Evolutionary conservation across 2,113 vertebrate species (phyloP).

Genomic region (Leucoraja erinaceus): DNA sequence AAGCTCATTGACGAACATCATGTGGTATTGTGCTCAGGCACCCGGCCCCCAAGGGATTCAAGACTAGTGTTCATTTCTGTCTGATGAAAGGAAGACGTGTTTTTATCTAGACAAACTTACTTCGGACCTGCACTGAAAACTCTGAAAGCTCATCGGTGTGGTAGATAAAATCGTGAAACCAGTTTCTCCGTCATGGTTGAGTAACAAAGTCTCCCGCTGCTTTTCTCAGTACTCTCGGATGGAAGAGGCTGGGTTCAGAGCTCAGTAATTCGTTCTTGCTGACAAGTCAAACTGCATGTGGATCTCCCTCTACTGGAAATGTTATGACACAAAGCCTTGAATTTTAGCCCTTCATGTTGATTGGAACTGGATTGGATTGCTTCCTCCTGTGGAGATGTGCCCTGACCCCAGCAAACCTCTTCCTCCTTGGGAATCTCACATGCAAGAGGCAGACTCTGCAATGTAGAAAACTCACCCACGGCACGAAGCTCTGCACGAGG

Average conservation of each 20-base stretch:
- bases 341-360: not conserved
- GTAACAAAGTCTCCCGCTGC: not conserved
- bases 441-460: not conserved
- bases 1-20: not conserved
- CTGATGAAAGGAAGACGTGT: not conserved
- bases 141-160: not conserved
- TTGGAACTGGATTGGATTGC: not conserved
- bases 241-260: not conserved
- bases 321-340: not conserved
- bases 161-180: not conserved
- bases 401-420: not conserved
- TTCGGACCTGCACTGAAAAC: not conserved
- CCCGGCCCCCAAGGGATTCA: not conserved
- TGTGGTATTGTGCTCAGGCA: not conserved
- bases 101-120: not conserved
- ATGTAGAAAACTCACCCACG: not conserved
- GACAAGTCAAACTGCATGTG: not conserved
- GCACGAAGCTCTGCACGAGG: not conserved
- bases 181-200: not conserved
- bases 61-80: not conserved
- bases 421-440: not conserved
- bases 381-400: not conserved
- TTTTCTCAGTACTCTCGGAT: not conserved
- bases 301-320: not conserved
- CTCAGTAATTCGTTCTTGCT: not conserved